These are phyloP conservation scores for Zosterops borbonicus DNA, from an alignment of 2,113 vertebrate genomes.

Conservation along the genomic window DNA sequence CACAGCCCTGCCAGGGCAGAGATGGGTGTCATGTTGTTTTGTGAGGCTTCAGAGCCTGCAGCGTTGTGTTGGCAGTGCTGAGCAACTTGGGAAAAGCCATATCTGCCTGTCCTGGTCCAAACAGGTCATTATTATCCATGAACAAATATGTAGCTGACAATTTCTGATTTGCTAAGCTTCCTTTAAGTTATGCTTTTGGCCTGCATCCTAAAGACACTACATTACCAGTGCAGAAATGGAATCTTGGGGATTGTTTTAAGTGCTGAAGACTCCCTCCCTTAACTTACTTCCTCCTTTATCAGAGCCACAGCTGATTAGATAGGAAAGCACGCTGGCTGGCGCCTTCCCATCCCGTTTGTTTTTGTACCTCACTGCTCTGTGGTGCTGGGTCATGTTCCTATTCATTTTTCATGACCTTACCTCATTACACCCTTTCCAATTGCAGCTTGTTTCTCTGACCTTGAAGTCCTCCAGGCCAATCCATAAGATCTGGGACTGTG, in stretches of 20 bases:
- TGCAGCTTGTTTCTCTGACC: constrained; percentile 46
- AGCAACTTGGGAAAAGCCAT: neutral
- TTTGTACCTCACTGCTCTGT: constrained; percentile 25
- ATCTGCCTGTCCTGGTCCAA: neutral
- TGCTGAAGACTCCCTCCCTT: constrained; percentile 59
- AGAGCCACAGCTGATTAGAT: constrained; percentile 72
- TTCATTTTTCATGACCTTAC: constrained; percentile 56
- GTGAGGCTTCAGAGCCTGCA: neutral
- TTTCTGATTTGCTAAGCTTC: constrained; percentile 18
- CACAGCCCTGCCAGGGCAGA: neutral
- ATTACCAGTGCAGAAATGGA: constrained; percentile 31
- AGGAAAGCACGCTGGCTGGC: constrained; percentile 63
- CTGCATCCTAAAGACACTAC: constrained; percentile 55
- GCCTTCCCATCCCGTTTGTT: constrained; percentile 73
- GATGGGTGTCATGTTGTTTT: neutral
- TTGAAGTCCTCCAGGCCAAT: neutral
- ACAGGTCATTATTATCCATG: neutral
- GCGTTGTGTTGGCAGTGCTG: neutral
- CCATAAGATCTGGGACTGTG: neutral
- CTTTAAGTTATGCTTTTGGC: constrained; percentile 49
- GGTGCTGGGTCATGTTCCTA: constrained; percentile 35
- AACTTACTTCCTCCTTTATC: constrained; percentile 76
- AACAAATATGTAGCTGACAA: constrained; percentile 5
- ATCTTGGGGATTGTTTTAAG: constrained; percentile 69
- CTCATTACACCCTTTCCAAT: constrained; percentile 47